A percentile compares a stretch with the other conserved stretches of the same genome.
Evolutionary conservation across 2,113 vertebrate species (phyloP).

Genomic region (Albula glossodonta): DNA sequence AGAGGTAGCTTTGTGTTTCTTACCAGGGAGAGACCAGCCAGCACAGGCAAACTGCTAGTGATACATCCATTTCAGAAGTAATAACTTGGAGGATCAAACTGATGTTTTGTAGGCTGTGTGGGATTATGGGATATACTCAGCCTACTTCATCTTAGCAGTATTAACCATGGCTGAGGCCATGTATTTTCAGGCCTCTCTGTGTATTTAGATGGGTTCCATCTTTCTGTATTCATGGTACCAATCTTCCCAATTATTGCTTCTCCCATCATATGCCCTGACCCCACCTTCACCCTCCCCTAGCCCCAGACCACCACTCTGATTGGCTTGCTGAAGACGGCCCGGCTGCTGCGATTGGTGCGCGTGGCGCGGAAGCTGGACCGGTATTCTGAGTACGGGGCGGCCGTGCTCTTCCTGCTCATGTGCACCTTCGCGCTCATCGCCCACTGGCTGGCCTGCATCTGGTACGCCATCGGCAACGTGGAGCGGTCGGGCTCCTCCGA

Average conservation of each 20-base stretch:
- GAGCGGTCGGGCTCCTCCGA: slow-evolving; percentile 84
- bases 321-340: slow-evolving; percentile 89
- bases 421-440: slow-evolving; percentile 93
- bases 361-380: slow-evolving; percentile 92
- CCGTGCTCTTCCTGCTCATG: slow-evolving; percentile 92
- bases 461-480: slow-evolving; percentile 94
- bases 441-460: slow-evolving; percentile 94
- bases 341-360: slow-evolving; percentile 86
- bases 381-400: slow-evolving; percentile 89
- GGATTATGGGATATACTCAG: background rate
- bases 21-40: too few relatives aligned
- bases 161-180: background rate
- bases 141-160: background rate
- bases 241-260: background rate
- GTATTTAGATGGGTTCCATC: background rate
- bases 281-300: slow-evolving; percentile 47
- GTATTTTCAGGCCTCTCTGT: background rate
- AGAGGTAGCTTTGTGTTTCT: background rate
- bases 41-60: too few relatives aligned
- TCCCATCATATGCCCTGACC: background rate
- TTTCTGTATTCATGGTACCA: background rate
- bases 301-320: slow-evolving; percentile 81
- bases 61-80: too few relatives aligned
- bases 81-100: too few relatives aligned
- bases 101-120: background rate